phyloP scores from a whole-genome alignment of 2,113 vertebrate genomes.

The Nothobranchius kuhntae region DNA sequence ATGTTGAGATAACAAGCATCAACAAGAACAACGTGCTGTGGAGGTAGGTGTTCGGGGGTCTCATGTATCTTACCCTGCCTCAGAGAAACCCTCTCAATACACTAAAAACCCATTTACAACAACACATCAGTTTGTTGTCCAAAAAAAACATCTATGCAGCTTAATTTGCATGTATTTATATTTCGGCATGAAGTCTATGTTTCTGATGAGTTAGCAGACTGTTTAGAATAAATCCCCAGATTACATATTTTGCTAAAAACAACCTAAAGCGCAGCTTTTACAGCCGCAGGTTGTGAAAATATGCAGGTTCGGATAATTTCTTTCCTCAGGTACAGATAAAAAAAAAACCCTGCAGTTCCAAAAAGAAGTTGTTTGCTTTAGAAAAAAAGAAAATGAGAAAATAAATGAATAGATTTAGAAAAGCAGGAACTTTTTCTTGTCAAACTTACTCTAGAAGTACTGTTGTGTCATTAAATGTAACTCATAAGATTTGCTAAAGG shows the following conservation, averaged over 20 bases:
- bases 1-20: slow-evolving; percentile 49
- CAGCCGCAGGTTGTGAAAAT: background rate
- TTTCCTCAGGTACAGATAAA: slow-evolving; percentile 1
- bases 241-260: slow-evolving; percentile 3
- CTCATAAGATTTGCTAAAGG: background rate
- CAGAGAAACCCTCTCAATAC: slow-evolving; percentile 39
- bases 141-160: background rate
- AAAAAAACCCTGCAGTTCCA: slow-evolving; percentile 2
- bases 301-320: background rate
- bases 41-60: slow-evolving; percentile 45
- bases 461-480: background rate
- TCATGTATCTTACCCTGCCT: slow-evolving; percentile 13
- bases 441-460: background rate
- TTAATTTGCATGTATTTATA: slow-evolving; percentile 45
- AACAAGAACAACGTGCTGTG: slow-evolving; percentile 42
- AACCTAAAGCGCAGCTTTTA: background rate
- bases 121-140: slow-evolving; percentile 45
- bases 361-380: slow-evolving; percentile 29
- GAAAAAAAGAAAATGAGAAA: background rate
- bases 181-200: slow-evolving; percentile 7
- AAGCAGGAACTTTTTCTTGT: background rate
- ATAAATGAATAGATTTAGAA: background rate
- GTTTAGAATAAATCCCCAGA: background rate
- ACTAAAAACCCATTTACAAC: slow-evolving; percentile 37
- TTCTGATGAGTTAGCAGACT: background rate